Conservation (phyloP, 2,113 vertebrate genomes). For the Oceanodroma tethys region DNA sequence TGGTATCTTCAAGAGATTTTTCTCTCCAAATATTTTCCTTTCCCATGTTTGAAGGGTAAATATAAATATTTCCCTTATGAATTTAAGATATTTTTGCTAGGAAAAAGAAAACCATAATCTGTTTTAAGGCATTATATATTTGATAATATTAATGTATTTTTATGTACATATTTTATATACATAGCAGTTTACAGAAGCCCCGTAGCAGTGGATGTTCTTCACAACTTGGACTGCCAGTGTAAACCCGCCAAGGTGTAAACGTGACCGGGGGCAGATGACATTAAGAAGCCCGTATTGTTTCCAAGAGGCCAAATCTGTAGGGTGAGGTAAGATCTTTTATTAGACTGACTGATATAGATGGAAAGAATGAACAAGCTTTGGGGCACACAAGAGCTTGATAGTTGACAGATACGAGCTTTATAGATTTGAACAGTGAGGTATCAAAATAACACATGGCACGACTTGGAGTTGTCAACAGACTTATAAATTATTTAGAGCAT, state of each 20-base stretch:
- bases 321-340: background rate
- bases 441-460: slow-evolving; percentile 46
- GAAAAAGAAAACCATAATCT: background rate
- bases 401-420: slow-evolving; percentile 13
- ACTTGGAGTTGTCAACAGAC: slow-evolving; percentile 47
- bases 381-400: background rate
- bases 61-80: slow-evolving; percentile 10
- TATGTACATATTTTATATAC: background rate
- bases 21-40: slow-evolving; percentile 28
- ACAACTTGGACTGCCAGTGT: accelerated
- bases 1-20: slow-evolving; percentile 27
- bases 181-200: background rate
- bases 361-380: slow-evolving; percentile 34
- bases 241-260: background rate
- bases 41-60: slow-evolving; percentile 2
- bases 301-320: background rate
- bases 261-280: background rate
- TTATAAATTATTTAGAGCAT: slow-evolving; percentile 37
- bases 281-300: background rate
- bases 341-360: background rate
- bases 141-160: background rate
- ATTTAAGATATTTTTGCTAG: background rate
- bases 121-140: background rate
- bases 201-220: background rate
- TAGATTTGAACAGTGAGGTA: background rate